phyloP scores from a whole-genome alignment of 2,888 invertebrate species.

The Pammene fasciana region DNA sequence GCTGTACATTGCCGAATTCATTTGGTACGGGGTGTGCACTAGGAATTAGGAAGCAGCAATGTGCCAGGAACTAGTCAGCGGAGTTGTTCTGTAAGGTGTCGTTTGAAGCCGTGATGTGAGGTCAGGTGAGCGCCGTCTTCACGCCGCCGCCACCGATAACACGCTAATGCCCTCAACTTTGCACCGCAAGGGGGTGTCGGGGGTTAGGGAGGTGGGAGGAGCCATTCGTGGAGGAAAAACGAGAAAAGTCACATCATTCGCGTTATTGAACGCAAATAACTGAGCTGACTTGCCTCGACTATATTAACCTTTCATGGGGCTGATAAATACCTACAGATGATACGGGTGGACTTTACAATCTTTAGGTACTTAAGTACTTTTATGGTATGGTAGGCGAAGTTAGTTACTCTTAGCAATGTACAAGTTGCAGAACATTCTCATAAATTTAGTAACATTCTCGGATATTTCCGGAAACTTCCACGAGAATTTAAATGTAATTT shows the following conservation, averaged over 20 bases:
- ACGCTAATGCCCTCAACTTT: slow-evolving; percentile 84
- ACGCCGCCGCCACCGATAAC: slow-evolving; percentile 80
- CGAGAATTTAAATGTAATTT: too few relatives aligned
- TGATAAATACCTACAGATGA: slow-evolving; percentile 42
- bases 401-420: background rate
- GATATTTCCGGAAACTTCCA: too few relatives aligned
- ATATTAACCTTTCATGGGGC: slow-evolving; percentile 26
- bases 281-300: slow-evolving; percentile 67
- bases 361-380: background rate
- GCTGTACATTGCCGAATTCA: slow-evolving; percentile 56
- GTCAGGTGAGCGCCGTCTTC: slow-evolving; percentile 82
- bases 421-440: too few relatives aligned
- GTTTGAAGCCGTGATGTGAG: slow-evolving; percentile 58
- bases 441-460: too few relatives aligned
- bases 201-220: slow-evolving; percentile 50
- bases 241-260: slow-evolving; percentile 80
- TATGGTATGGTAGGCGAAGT: background rate
- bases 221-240: slow-evolving; percentile 74
- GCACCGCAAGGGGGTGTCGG: slow-evolving; percentile 74
- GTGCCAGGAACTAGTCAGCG: slow-evolving; percentile 46
- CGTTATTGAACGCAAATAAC: slow-evolving; percentile 80
- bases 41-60: slow-evolving; percentile 49
- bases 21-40: background rate
- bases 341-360: background rate
- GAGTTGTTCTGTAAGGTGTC: slow-evolving; percentile 52